phyloP scores from a whole-genome alignment of 2,888 invertebrate species.

The Muschampia staudingeri region DNA sequence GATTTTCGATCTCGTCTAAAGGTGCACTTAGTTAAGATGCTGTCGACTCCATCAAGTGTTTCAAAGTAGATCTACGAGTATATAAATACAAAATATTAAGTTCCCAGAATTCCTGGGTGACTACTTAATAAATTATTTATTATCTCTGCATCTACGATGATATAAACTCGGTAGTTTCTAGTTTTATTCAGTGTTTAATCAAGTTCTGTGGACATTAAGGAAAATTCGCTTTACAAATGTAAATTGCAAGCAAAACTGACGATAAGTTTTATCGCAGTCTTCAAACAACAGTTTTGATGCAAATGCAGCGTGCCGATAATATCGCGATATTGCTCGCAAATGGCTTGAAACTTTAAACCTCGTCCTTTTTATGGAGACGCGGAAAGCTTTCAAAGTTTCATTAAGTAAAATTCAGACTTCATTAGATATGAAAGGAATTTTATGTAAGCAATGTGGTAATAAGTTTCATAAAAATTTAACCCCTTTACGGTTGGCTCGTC shows the following conservation, averaged over 20 bases:
- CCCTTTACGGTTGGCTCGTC: neutral
- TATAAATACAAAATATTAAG: neutral
- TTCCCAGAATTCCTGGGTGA: neutral
- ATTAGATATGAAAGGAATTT: conserved; percentile 37
- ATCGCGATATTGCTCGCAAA: conserved; percentile 41
- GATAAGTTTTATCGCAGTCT: conserved; percentile 48
- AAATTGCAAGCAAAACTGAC: conserved; percentile 46
- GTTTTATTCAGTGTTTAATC: conserved; percentile 9
- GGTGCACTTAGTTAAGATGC: neutral
- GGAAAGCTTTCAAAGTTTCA: conserved; percentile 47
- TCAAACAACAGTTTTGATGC: conserved; percentile 49
- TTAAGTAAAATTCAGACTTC: conserved; percentile 39
- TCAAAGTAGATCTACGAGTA: neutral
- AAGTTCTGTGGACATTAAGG: conserved; percentile 37
- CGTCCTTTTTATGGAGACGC: conserved; percentile 44
- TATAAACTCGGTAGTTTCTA: neutral
- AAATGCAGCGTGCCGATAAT: conserved; percentile 49
- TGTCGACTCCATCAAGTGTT: neutral
- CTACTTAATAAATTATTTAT: neutral
- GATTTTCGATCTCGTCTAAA: no score
- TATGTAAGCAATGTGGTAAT: conserved; percentile 28
- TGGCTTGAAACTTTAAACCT: conserved; percentile 43
- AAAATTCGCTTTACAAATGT: conserved; percentile 31
- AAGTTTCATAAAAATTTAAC: neutral
- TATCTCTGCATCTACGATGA: neutral